Evolutionary conservation across 2,113 vertebrate species (phyloP).

Genomic region (Suncus etruscus): DNA sequence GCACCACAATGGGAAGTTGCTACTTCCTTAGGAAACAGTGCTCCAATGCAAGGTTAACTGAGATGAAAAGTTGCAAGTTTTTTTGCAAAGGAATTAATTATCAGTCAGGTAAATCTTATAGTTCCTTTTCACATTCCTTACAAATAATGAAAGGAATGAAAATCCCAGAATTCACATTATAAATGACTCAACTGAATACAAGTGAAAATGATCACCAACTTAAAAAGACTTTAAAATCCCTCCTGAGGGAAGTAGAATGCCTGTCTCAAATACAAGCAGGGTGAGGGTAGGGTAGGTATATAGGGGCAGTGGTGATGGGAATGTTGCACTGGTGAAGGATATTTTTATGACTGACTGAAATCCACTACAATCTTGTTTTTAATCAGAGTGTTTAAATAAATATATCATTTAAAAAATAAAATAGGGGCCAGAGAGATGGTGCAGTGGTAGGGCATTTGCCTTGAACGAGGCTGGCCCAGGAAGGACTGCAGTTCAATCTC

Average conservation of each 20-base stretch:
- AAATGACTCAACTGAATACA: not conserved
- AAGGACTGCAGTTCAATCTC: too few relatives aligned
- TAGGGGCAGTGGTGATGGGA: too few relatives aligned
- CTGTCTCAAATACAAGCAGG: not conserved
- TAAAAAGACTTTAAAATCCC: not conserved
- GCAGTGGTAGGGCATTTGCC: too few relatives aligned
- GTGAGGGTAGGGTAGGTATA: too few relatives aligned
- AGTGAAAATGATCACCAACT: constrained; percentile 22
- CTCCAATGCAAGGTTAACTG: not conserved
- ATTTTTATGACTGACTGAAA: too few relatives aligned
- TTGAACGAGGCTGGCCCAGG: too few relatives aligned
- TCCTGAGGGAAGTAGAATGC: not conserved
- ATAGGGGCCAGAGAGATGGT: too few relatives aligned
- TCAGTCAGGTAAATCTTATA: not conserved
- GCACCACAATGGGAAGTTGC: too few relatives aligned
- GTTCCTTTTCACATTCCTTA: constrained; percentile 35
- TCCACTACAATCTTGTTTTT: too few relatives aligned
- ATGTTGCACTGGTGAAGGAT: not conserved
- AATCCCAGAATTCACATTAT: not conserved
- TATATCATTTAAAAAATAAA: too few relatives aligned
- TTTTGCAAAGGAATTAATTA: constrained; percentile 27
- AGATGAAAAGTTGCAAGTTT: constrained; percentile 12
- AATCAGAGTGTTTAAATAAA: too few relatives aligned
- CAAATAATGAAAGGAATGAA: not conserved
- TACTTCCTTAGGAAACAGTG: too few relatives aligned